Conservation (phyloP, 2,113 vertebrate genomes). For the Psammodynastes pulverulentus region DNA sequence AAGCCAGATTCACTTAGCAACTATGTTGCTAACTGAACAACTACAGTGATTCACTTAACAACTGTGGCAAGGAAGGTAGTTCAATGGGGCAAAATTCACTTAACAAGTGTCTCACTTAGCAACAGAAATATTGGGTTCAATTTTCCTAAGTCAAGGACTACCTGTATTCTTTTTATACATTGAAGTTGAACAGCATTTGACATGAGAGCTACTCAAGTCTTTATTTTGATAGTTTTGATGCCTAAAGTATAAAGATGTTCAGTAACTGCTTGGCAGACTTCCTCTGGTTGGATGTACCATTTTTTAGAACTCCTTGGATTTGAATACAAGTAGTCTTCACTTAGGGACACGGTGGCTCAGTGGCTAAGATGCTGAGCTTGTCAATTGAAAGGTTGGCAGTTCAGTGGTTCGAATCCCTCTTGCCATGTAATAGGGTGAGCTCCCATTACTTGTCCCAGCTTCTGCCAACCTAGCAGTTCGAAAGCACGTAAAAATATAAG, state of each 20-base stretch:
- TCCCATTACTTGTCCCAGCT: too few species aligned
- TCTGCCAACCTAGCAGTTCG: too few species aligned
- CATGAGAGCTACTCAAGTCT: not conserved
- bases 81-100: not conserved
- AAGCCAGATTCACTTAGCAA: not conserved
- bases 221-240: not conserved
- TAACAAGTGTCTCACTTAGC: not conserved
- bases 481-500: too few species aligned
- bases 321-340: not conserved
- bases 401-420: too few species aligned
- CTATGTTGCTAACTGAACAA: not conserved
- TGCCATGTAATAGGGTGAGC: too few species aligned
- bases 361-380: too few species aligned
- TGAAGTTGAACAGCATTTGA: not conserved
- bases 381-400: too few species aligned
- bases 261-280: not conserved
- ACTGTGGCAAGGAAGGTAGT: not conserved
- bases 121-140: not conserved
- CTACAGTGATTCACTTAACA: not conserved
- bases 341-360: too few species aligned
- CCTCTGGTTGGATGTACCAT: not conserved
- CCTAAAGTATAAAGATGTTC: not conserved
- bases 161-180: not conserved
- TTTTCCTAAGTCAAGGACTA: not conserved
- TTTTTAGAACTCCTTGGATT: not conserved